Evolutionary conservation across 2,888 invertebrate species (phyloP).

Genomic region (Cosmopolites sordidus): DNA sequence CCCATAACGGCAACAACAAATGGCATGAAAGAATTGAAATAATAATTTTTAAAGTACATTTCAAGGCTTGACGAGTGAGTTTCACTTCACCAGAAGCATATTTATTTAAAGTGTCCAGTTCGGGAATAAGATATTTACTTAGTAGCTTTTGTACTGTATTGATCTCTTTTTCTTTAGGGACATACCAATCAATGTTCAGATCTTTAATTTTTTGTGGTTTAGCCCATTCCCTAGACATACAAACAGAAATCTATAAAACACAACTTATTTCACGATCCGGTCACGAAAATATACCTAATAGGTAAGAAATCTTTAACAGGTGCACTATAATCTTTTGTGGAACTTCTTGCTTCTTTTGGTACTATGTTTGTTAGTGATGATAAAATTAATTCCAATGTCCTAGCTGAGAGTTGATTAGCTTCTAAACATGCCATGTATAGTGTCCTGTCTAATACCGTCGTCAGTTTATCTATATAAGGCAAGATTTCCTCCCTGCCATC

Average conservation of each 20-base stretch:
- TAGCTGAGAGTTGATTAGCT: conserved; percentile 60
- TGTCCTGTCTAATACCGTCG: conserved; percentile 65
- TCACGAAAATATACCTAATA: conserved; percentile 51
- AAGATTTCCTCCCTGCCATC: conserved; percentile 62
- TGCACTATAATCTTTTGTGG: conserved; percentile 56
- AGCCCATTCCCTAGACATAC: conserved; percentile 74
- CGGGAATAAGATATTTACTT: conserved; percentile 61
- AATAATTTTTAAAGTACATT: conserved; percentile 64
- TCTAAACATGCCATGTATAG: conserved; percentile 65
- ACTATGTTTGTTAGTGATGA: conserved; percentile 59
- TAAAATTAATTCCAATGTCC: conserved; percentile 58
- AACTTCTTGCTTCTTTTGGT: conserved; percentile 61
- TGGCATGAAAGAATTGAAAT: conserved; percentile 63
- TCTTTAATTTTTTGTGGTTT: conserved; percentile 61
- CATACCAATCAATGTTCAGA: conserved; percentile 70
- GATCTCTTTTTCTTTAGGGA: conserved; percentile 68
- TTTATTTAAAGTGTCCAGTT: conserved; percentile 57
- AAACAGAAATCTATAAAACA: neutral
- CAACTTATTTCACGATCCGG: neutral
- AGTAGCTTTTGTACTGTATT: conserved; percentile 61
- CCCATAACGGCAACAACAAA: conserved; percentile 65
- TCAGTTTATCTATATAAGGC: conserved; percentile 61
- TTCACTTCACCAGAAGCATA: conserved; percentile 53
- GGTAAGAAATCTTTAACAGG: conserved; percentile 67
- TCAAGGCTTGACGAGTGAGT: conserved; percentile 63